phyloP scores from a whole-genome alignment of 2,797 vertebrate genomes.

The Gila robusta region DNA sequence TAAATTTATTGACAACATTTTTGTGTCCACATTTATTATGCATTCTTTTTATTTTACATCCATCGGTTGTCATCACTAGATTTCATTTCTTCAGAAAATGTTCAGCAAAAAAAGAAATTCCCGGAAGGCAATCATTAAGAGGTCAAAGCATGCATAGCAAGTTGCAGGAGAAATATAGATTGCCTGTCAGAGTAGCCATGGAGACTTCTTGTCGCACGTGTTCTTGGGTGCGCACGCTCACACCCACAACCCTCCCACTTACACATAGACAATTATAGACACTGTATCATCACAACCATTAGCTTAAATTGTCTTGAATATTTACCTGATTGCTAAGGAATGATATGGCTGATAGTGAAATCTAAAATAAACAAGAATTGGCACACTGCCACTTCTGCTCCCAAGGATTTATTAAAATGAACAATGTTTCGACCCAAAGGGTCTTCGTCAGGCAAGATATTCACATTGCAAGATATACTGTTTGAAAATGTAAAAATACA shows the following conservation, averaged over 20 bases:
- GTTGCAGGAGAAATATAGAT: conserved; percentile 23
- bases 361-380: too few relatives aligned
- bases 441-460: too few relatives aligned
- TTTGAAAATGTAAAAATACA: background rate
- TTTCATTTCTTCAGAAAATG: conserved; percentile 21
- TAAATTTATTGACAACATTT: background rate
- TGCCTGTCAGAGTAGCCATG: conserved; percentile 60
- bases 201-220: conserved; percentile 49
- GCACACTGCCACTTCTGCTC: too few relatives aligned
- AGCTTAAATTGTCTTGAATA: conserved; percentile 39
- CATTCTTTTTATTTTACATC: conserved; percentile 10
- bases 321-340: conserved; percentile 32
- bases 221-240: conserved; percentile 58
- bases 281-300: conserved; percentile 30
- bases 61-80: conserved; percentile 12
- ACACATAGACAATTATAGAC: conserved; percentile 30
- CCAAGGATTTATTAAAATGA: too few relatives aligned
- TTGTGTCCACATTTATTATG: background rate
- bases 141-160: conserved; percentile 46
- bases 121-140: conserved; percentile 41
- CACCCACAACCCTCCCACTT: conserved; percentile 51
- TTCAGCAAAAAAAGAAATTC: conserved; percentile 12
- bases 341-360: background rate
- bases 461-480: background rate
- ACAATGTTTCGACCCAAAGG: too few relatives aligned